phyloP scores from a whole-genome alignment of 1,140 invertebrate species.

The Heliconius himera region DNA sequence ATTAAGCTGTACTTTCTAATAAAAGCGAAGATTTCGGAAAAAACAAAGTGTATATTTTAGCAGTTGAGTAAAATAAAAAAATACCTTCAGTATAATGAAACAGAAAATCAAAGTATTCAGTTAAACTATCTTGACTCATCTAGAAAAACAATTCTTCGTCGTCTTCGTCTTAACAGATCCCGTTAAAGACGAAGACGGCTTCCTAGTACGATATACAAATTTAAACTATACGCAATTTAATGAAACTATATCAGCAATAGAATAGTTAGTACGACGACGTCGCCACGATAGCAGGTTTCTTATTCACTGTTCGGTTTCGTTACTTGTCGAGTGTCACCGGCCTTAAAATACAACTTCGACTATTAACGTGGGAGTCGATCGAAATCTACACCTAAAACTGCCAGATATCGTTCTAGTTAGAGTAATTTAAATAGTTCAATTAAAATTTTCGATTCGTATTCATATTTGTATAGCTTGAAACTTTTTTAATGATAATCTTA shows the following conservation, averaged over 20 bases:
- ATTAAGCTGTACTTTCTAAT: too few relatives aligned
- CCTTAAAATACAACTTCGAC: constrained; percentile 7
- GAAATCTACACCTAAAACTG: constrained; percentile 7
- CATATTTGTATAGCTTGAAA: not conserved
- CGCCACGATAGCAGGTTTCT: not conserved
- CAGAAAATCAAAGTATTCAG: too few relatives aligned
- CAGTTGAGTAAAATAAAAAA: too few relatives aligned
- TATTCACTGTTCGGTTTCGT: constrained; percentile 2
- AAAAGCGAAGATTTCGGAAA: too few relatives aligned
- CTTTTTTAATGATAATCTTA: too few relatives aligned
- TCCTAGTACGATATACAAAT: not conserved
- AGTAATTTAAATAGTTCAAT: constrained; percentile 11
- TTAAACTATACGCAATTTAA: not conserved
- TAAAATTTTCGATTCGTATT: not conserved
- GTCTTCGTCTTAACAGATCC: too few relatives aligned
- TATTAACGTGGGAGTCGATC: constrained; percentile 14
- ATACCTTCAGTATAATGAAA: too few relatives aligned
- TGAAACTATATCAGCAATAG: constrained; percentile 4
- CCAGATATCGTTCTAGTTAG: not conserved
- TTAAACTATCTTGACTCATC: too few relatives aligned
- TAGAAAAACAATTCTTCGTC: too few relatives aligned
- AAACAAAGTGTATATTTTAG: too few relatives aligned
- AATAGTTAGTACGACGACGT: not conserved
- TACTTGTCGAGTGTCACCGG: constrained; percentile 15
- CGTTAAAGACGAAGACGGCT: not conserved